Evolutionary conservation across 2,797 vertebrate genomes (phyloP).

Genomic region (Chrosomus eos): DNA sequence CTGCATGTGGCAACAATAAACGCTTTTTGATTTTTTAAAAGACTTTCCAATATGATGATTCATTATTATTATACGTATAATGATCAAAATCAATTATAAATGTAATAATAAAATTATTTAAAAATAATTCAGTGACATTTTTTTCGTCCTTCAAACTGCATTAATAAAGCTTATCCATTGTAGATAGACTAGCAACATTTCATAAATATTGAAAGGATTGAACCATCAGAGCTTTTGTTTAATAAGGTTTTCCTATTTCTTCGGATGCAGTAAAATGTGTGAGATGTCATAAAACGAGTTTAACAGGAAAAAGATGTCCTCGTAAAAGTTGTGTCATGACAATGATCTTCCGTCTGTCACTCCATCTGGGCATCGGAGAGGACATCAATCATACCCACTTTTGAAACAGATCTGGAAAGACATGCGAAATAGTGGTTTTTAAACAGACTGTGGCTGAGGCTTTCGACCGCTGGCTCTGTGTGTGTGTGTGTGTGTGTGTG

Average conservation of each 20-base stretch:
- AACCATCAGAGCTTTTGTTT: conserved; percentile 4
- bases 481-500: neutral
- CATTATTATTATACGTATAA: neutral
- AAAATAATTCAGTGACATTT: neutral
- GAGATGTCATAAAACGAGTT: conserved; percentile 21
- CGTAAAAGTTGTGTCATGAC: conserved; percentile 49
- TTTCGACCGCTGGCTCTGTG: neutral
- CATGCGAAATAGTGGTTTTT: conserved; percentile 42
- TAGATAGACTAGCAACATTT: neutral
- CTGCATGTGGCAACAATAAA: neutral
- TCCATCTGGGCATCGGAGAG: conserved; percentile 47
- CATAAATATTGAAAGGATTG: neutral
- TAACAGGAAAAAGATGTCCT: conserved; percentile 53
- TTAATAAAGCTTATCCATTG: neutral
- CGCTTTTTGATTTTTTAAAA: neutral
- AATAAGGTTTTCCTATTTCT: conserved; percentile 37
- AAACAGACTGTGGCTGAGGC: conserved; percentile 34
- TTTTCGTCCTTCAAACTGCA: neutral
- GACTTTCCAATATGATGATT: neutral
- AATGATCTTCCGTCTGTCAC: conserved; percentile 44
- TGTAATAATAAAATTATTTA: conserved; percentile 1
- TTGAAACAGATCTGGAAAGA: conserved; percentile 38
- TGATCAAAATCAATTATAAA: neutral
- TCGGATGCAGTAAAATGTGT: conserved; percentile 37
- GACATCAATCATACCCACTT: conserved; percentile 38